Percentiles rank a stretch among this genome's conserved stretches.
phyloP scores from a whole-genome alignment of 1,140 invertebrate species.

The Plectrocnemia conspersa region DNA sequence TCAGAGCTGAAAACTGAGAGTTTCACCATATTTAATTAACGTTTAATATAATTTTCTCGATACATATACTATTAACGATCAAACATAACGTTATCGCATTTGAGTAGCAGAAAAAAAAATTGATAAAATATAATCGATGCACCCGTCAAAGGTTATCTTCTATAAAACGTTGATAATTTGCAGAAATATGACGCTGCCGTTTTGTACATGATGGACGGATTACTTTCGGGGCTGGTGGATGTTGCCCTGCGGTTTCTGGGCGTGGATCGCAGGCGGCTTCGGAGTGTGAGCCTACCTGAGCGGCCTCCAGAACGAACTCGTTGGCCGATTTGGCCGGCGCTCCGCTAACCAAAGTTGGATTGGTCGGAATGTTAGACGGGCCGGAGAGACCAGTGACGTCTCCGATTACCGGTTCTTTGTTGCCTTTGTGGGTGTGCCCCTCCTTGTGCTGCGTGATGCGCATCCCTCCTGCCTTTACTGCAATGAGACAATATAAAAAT shows the following conservation, averaged over 20 bases:
- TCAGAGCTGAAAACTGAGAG: no score
- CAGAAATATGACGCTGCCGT: no score
- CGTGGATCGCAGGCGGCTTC: slow-evolving; percentile 61
- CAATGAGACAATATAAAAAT: slow-evolving; percentile 40
- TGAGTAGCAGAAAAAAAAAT: no score
- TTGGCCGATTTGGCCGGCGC: slow-evolving; percentile 75
- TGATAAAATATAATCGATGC: no score
- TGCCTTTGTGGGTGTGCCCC: slow-evolving; percentile 57
- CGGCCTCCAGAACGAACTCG: slow-evolving; percentile 83
- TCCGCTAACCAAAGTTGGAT: slow-evolving; percentile 72
- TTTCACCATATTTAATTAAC: no score
- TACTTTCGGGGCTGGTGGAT: slow-evolving; percentile 80
- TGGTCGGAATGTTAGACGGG: slow-evolving; percentile 60
- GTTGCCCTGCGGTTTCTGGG: slow-evolving; percentile 53
- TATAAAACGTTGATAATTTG: no score
- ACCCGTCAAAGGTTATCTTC: no score
- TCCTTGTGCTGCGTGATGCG: slow-evolving; percentile 83
- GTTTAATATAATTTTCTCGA: no score
- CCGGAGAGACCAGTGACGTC: slow-evolving; percentile 46
- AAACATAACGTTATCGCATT: no score
- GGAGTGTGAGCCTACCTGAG: slow-evolving; percentile 73
- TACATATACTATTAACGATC: no score
- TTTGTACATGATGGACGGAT: no score
- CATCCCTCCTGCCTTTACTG: slow-evolving; percentile 90
- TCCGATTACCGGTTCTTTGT: slow-evolving; percentile 52